phyloP scores from a whole-genome alignment of 2,888 invertebrate species.

The Folsomia manolachei region DNA sequence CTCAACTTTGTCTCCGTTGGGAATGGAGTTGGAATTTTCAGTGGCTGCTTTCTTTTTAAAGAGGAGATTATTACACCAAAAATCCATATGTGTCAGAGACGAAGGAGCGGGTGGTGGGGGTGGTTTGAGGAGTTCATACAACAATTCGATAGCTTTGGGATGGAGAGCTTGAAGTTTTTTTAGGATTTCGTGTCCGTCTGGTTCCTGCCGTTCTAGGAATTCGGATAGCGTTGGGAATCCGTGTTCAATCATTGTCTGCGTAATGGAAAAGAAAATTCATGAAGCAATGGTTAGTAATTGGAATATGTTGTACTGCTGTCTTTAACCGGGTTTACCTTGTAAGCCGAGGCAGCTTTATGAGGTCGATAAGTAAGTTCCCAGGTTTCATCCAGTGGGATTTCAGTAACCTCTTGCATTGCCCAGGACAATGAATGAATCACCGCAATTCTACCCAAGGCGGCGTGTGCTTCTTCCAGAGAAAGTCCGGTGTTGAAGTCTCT shows the following conservation, averaged over 20 bases:
- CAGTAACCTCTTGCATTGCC: conserved; percentile 44
- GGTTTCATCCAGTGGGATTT: conserved; percentile 43
- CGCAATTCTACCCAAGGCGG: conserved; percentile 43
- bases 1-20: conserved; percentile 18
- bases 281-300: background rate
- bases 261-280: background rate
- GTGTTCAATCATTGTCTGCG: conserved; percentile 50
- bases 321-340: conserved; percentile 35
- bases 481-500: conserved; percentile 40
- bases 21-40: conserved; percentile 28
- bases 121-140: conserved; percentile 49
- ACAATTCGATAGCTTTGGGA: conserved; percentile 47
- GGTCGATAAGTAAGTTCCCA: conserved; percentile 50
- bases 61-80: conserved; percentile 52
- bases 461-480: conserved; percentile 39
- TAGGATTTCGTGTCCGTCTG: conserved; percentile 46
- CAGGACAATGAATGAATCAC: conserved; percentile 41
- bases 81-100: conserved; percentile 50
- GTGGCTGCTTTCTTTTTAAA: conserved; percentile 44
- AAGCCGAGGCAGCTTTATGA: conserved; percentile 49
- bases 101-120: conserved; percentile 44
- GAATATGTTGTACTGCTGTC: too few species aligned
- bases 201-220: conserved; percentile 46
- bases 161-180: conserved; percentile 45
- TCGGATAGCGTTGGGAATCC: conserved; percentile 48